Evolutionary conservation across 2,888 invertebrate genomes (phyloP).

Genomic region (Sarcophaga caerulescens): DNA sequence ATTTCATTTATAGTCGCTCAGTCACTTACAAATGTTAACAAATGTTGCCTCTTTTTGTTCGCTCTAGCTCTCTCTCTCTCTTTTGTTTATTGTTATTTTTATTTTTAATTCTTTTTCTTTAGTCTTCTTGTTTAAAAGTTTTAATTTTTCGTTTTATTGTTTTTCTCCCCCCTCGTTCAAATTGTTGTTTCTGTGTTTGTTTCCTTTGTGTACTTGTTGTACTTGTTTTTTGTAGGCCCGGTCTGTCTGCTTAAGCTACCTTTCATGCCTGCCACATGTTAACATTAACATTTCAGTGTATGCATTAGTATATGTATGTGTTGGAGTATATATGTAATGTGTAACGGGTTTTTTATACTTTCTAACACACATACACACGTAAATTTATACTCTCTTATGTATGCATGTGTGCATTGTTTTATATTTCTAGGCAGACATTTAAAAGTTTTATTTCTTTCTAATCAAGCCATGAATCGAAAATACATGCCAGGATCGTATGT

Average conservation of each 20-base stretch:
- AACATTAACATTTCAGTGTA: slow-evolving; percentile 27
- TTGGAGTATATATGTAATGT: background rate
- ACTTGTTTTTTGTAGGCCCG: slow-evolving; percentile 7
- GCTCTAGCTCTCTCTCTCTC: background rate
- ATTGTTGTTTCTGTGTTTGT: slow-evolving; percentile 25
- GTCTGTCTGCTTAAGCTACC: slow-evolving; percentile 55
- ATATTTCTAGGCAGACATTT: background rate
- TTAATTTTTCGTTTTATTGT: slow-evolving; percentile 1
- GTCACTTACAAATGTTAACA: slow-evolving; percentile 60
- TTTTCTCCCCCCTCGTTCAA: background rate
- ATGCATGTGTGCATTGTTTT: slow-evolving; percentile 7
- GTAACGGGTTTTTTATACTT: background rate
- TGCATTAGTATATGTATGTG: background rate
- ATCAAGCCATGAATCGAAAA: background rate
- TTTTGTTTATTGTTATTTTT: slow-evolving; percentile 28
- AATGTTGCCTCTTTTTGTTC: slow-evolving; percentile 41
- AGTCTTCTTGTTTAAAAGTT: slow-evolving; percentile 9
- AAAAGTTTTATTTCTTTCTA: background rate
- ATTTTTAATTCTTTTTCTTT: slow-evolving; percentile 26
- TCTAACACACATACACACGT: background rate
- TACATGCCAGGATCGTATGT: no score
- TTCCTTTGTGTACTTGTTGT: slow-evolving; percentile 44
- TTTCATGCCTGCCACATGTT: slow-evolving; percentile 62
- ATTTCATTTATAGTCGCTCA: slow-evolving; percentile 59
- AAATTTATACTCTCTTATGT: background rate